A percentile compares a stretch with the other conserved stretches of the same genome.
Conservation (phyloP, 2,797 vertebrate genomes). For the Bradypus variegatus region DNA sequence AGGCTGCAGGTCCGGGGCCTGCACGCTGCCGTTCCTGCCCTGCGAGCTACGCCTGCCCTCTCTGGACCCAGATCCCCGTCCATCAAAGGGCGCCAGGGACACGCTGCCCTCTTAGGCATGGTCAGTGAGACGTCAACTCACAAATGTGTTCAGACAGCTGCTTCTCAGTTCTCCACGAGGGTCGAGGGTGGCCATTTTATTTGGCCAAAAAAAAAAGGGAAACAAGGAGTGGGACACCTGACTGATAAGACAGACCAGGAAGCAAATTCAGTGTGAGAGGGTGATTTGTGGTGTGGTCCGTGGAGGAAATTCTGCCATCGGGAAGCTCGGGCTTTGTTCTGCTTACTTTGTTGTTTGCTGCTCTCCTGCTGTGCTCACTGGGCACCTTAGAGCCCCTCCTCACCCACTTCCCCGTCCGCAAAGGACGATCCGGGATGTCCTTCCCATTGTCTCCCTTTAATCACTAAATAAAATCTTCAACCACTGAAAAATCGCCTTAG, state of each 20-base stretch:
- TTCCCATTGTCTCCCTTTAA: background rate
- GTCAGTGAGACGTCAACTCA: background rate
- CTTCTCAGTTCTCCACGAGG: background rate
- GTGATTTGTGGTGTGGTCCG: fast-evolving
- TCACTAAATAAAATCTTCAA: background rate
- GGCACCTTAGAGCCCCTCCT: background rate
- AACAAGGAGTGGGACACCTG: background rate
- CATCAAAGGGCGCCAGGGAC: background rate
- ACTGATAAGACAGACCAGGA: background rate
- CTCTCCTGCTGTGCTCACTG: background rate
- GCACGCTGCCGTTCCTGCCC: background rate
- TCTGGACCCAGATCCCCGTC: background rate
- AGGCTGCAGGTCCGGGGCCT: fast-evolving
- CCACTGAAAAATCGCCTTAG: no score
- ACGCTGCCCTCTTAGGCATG: background rate
- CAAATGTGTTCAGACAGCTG: background rate
- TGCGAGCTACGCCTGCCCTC: background rate
- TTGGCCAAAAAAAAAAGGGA: background rate
- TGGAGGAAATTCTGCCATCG: background rate
- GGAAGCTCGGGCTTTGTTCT: fast-evolving
- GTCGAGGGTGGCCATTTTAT: background rate
- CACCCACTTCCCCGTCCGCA: background rate
- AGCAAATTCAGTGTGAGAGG: fast-evolving
- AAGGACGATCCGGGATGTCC: fast-evolving
- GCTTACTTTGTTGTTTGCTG: background rate